phyloP scores from a whole-genome alignment of 2,888 invertebrate species.

The Tigriopus californicus region DNA sequence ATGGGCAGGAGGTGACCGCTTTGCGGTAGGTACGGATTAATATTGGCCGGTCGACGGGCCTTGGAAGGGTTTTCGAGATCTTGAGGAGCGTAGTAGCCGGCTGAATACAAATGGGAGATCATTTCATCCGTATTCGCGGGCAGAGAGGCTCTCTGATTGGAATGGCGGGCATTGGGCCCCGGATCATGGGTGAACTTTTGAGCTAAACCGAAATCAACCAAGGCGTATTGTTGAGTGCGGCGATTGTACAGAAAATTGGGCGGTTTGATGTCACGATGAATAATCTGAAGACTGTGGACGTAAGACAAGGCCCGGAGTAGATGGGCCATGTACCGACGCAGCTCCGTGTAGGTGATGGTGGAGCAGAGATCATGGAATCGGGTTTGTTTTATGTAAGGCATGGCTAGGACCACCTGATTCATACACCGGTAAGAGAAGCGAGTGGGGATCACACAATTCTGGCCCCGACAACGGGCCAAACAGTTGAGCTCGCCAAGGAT shows the following conservation, averaged over 20 bases:
- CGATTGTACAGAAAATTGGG: slow-evolving; percentile 75
- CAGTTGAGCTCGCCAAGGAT: slow-evolving; percentile 62
- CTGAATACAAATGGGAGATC: too few relatives aligned
- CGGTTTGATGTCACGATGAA: slow-evolving; percentile 77
- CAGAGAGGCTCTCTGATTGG: too few relatives aligned
- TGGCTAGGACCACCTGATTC: slow-evolving; percentile 1
- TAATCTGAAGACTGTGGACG: slow-evolving; percentile 63
- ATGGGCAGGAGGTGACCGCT: neutral
- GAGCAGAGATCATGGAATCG: slow-evolving; percentile 48
- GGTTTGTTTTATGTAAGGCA: slow-evolving; percentile 10
- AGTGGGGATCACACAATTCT: slow-evolving; percentile 23
- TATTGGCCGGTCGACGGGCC: too few relatives aligned
- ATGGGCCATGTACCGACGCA: slow-evolving; percentile 57
- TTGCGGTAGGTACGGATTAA: too few relatives aligned
- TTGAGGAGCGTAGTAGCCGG: too few relatives aligned
- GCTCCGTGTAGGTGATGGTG: slow-evolving; percentile 47
- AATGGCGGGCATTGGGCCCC: neutral
- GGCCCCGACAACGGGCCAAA: slow-evolving; percentile 31
- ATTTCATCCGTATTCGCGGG: too few relatives aligned
- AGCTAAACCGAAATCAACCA: slow-evolving; percentile 78
- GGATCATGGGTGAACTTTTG: slow-evolving; percentile 31
- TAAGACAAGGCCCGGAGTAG: slow-evolving; percentile 52
- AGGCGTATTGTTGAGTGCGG: slow-evolving; percentile 40
- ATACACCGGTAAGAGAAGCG: neutral
- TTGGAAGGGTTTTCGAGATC: too few relatives aligned